Base-by-base conservation (phyloP, 2,113 vertebrate species). In the Pomatorhinus ruficollis region DNA sequence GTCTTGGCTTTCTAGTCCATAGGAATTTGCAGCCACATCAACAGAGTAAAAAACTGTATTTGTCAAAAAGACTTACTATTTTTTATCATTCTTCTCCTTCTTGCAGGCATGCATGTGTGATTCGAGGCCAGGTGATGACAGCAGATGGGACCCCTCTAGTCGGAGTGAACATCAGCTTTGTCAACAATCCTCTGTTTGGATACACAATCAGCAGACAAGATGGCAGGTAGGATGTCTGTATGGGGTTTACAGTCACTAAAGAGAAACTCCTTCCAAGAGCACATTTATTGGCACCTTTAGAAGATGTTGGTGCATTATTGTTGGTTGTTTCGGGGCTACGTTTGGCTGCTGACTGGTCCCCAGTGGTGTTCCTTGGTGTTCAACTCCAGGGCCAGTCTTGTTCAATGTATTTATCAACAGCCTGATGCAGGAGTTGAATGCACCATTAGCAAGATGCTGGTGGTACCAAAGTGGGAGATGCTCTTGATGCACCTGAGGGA, bases 121-220 rank as follows among this genome's bases (percentile, higher is more conserved):
- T 99, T 64, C 99, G 99, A 85, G 99, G 99, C 88, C 99, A 99
- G 97, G 99, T 99, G 72, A 99, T 99, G 94, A 99, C 99, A 2
- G 99, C 99, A 5, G 99, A 99, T 39, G 99, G 99, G 45, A 99
- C 99, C 20, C 99, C 99, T 1, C 98, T 99, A 69, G 99, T 99
- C n/a, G 99, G 99, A 50, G 99, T 99, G 93, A 99, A 99, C 97
- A 99, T 99, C 98, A 99, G 99, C 90, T 99, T 99, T 89, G 98
- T 99, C 97, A 99, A 98, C 97, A 99, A 98, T 74, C 99, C 99
- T 11, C 97, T 98, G 22, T 99, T 98, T 56, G 99, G 99, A 47
- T 99, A 99, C 95, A 99, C 99, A 12, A 98, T 99, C 98, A 99
- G 99, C 96, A 98, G 99, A 91, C 99, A 99, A 93, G 99, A 99